A percentile compares a stretch with the other conserved stretches of the same genome.
Evolutionary conservation across 1,140 invertebrate genomes (phyloP).

Genomic region (Protaetia brevitarsis): DNA sequence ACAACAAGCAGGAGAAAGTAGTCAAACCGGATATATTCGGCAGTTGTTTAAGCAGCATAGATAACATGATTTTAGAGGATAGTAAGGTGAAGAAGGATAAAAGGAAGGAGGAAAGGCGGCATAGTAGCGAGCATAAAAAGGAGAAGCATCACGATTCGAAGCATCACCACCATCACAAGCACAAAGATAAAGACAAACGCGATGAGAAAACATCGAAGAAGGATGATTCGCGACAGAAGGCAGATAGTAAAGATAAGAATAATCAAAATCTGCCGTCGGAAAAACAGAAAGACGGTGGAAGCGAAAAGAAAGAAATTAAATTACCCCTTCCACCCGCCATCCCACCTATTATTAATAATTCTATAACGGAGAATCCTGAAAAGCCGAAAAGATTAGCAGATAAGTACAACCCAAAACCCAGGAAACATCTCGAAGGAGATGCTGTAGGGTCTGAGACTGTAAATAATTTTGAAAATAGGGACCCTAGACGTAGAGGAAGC

Average conservation of each 20-base stretch:
- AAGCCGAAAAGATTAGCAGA: constrained; percentile 38
- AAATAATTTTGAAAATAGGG: background rate
- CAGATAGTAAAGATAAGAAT: too few relatives aligned
- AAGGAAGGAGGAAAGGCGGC: background rate
- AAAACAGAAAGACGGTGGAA: too few relatives aligned
- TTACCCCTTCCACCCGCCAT: too few relatives aligned
- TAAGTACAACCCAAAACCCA: constrained; percentile 43
- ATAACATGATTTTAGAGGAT: constrained; percentile 5
- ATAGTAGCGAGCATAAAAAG: constrained; percentile 23
- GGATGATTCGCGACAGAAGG: constrained; percentile 35
- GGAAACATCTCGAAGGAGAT: constrained; percentile 20
- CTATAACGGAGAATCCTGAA: background rate
- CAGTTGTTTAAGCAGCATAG: background rate
- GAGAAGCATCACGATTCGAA: constrained; percentile 23
- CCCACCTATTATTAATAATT: too few relatives aligned
- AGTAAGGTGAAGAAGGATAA: constrained; percentile 24
- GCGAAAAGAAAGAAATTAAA: too few relatives aligned
- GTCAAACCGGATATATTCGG: constrained; percentile 8
- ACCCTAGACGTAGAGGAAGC: too few relatives aligned
- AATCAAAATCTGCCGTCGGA: too few relatives aligned
- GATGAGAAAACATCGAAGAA: constrained; percentile 40
- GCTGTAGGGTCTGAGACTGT: background rate
- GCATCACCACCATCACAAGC: constrained; percentile 23
- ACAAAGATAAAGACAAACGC: constrained; percentile 29
- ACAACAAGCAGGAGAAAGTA: too few relatives aligned